Base-by-base conservation (phyloP, 1,140 invertebrate species). In the Brachionus plicatilis region DNA sequence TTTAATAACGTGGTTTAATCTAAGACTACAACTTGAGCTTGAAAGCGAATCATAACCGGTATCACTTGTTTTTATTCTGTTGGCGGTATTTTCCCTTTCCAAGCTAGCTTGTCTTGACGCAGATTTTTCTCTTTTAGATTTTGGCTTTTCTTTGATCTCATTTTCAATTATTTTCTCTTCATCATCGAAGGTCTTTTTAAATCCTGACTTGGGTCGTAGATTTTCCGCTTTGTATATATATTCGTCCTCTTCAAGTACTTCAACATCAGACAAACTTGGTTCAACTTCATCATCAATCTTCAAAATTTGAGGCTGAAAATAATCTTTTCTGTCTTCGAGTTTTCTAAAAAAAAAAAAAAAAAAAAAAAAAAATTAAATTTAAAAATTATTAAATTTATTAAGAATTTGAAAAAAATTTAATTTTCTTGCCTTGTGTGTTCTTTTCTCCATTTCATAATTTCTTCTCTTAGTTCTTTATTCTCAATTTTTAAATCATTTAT, bases 31-130 rank as follows among this genome's bases (percentile, higher is more conserved):
- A 66, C 27, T 82, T 68, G 53, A 82, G 29, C 53, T 68, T 33
- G 78, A 65, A 20, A 56, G 17, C 37, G 79, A 82, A 20, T 82
- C 79, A 37, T 82, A 82, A 82, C 79, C 79, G 79, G 79, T 82
- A 41, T 82, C 79, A 45, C 50, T 45, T 43, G 79, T 82, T 82
- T 47, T 82, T 33, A 82, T 4, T 65, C 79, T 37, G 53, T 56
- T 60, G 5, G 53, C 14, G 11, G 50, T 47, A 47, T 45, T 65
- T n/a, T 65, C 79, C 65, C 79, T 82, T 82, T 65, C 65, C 7
- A 60, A 41, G 27, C 17, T 47, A 8, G 17, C 33, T 20, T 14
- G n/a, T 20, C 9, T 75, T 45, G 33, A 43, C 6, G 37, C 20
- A n/a, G 72, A 27, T 76, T 76, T 76, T 29, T 50, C 45, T 76